Percentiles rank a stretch among this genome's conserved stretches.
phyloP scores from a whole-genome alignment of 2,888 invertebrate genomes.

The Patella depressa region DNA sequence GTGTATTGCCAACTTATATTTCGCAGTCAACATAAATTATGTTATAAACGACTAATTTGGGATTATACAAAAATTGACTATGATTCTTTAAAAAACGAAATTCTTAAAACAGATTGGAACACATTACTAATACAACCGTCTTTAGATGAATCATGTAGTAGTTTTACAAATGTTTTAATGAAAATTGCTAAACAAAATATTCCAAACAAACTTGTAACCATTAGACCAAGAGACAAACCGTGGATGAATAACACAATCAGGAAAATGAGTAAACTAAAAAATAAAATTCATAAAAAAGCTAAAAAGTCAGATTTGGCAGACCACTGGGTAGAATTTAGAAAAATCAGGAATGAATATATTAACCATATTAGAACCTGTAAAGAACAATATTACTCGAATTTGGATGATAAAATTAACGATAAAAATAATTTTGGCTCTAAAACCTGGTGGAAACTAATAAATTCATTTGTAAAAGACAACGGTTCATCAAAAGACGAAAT shows the following conservation, averaged over 20 bases:
- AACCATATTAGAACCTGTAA: constrained; percentile 3
- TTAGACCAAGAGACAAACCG: not conserved
- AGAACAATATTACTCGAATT: not conserved
- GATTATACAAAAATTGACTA: not conserved
- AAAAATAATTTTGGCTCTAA: not conserved
- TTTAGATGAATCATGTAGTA: not conserved
- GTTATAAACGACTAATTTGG: not conserved
- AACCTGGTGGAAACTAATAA: not conserved
- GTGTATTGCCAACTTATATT: constrained; percentile 1
- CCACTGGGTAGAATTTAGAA: not conserved
- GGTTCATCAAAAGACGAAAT: not conserved
- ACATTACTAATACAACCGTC: not conserved
- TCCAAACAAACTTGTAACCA: not conserved
- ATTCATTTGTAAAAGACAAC: not conserved
- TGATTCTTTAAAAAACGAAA: not conserved
- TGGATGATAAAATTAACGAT: not conserved
- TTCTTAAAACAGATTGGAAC: not conserved
- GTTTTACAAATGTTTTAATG: not conserved
- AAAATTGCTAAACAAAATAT: not conserved
- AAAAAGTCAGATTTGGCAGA: not conserved
- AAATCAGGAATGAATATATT: constrained; percentile 1
- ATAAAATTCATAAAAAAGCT: constrained; percentile 1
- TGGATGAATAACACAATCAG: constrained; percentile 2
- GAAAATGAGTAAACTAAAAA: not conserved
- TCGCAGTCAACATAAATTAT: not conserved